Evolutionary conservation across 1,140 invertebrate species (phyloP).

Genomic region (Calliopsis andreniformis): DNA sequence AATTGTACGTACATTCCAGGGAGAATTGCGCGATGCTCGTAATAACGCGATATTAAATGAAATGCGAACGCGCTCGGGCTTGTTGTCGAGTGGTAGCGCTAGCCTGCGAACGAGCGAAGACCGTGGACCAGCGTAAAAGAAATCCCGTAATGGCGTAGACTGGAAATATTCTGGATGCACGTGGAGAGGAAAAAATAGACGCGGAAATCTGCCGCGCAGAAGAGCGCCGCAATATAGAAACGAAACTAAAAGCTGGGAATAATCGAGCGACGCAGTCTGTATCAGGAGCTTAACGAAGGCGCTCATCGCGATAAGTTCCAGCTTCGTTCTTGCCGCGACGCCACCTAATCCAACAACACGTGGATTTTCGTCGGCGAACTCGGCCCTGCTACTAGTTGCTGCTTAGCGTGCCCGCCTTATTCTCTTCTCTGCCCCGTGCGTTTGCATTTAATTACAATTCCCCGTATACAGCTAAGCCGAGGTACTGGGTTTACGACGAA

Average conservation of each 20-base stretch:
- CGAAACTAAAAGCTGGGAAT: background rate
- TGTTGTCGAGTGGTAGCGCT: background rate
- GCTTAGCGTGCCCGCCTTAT: conserved; percentile 1
- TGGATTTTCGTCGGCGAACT: background rate
- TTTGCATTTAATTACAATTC: too few relatives aligned
- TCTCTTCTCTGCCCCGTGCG: background rate
- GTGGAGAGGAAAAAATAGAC: conserved; percentile 9
- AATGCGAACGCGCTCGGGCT: background rate
- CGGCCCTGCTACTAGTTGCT: conserved; percentile 30
- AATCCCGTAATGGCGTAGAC: background rate
- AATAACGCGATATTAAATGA: conserved; percentile 32
- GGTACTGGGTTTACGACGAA: too few relatives aligned
- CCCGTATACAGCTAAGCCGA: too few relatives aligned
- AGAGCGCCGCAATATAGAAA: background rate
- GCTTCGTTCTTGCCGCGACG: conserved; percentile 22
- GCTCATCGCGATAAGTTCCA: conserved; percentile 45
- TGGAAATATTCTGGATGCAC: conserved; percentile 13
- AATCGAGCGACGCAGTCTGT: conserved; percentile 5
- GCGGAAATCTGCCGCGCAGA: background rate
- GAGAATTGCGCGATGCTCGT: background rate
- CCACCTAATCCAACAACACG: conserved; percentile 25
- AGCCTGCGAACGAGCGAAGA: background rate
- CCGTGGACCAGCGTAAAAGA: background rate
- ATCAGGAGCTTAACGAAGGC: conserved; percentile 46
- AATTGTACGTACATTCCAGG: background rate